phyloP scores from a whole-genome alignment of 2,797 vertebrate species.

The Basileuterus tristriatus region DNA sequence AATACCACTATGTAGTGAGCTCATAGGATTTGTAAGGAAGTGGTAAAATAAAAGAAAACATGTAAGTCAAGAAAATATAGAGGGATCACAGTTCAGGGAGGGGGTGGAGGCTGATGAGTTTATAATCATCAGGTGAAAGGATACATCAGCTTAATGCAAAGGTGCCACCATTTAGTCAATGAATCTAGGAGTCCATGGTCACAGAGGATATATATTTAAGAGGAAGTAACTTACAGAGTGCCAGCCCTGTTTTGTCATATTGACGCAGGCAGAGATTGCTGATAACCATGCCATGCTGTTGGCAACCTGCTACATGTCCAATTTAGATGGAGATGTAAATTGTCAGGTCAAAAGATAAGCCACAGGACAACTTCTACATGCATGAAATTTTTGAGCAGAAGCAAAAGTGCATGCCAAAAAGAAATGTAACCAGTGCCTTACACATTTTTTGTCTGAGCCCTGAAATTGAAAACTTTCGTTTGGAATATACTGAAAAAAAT shows the following conservation, averaged over 20 bases:
- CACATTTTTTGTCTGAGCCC: not conserved
- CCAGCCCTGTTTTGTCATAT: not conserved
- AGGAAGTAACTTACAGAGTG: not conserved
- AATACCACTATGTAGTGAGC: not conserved
- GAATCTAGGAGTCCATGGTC: not conserved
- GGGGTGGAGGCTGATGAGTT: not conserved
- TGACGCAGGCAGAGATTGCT: not conserved
- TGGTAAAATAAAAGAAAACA: not conserved
- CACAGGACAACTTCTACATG: not conserved
- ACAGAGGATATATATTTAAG: not conserved
- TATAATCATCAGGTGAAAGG: not conserved
- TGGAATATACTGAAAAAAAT: not conserved
- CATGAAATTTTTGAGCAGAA: not conserved
- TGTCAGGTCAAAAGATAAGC: slow-evolving; percentile 18
- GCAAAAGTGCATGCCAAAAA: not conserved
- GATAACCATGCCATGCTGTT: not conserved
- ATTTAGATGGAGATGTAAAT: slow-evolving; percentile 2
- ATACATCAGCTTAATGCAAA: not conserved
- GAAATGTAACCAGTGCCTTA: not conserved
- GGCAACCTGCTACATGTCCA: slow-evolving; percentile 14
- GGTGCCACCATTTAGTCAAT: not conserved
- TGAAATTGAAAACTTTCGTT: not conserved
- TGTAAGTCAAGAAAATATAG: not conserved
- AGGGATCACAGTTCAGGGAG: not conserved
- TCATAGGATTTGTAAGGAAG: not conserved